A percentile compares a stretch with the other conserved stretches of the same genome.
Evolutionary conservation across 1,140 invertebrate species (phyloP).

Genomic region (Heterodera carotae): DNA sequence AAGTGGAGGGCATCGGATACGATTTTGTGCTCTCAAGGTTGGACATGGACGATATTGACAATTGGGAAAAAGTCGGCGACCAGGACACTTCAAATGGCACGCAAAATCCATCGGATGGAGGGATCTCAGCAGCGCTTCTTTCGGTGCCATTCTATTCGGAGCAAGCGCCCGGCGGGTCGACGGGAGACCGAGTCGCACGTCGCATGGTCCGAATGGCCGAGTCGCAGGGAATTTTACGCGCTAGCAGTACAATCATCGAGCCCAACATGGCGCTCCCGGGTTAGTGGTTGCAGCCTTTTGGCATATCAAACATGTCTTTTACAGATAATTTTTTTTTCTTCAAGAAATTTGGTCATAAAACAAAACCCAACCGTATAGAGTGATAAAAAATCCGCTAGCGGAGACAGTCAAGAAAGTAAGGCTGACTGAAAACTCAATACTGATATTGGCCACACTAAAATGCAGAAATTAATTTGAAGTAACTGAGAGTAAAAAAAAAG

Average conservation of each 20-base stretch:
- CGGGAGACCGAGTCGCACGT: constrained; percentile 91
- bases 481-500: no score
- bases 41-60: constrained; percentile 67
- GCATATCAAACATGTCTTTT: no score
- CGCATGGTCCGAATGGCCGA: constrained; percentile 95
- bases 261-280: no score
- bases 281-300: no score
- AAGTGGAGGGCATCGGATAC: constrained; percentile 83
- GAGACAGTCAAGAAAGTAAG: no score
- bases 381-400: no score
- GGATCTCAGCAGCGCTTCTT: constrained; percentile 78
- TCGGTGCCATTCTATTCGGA: constrained; percentile 76
- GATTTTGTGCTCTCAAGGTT: constrained; percentile 92
- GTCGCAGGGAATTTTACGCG: constrained; percentile 78
- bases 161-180: constrained; percentile 88
- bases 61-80: constrained; percentile 70
- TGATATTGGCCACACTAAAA: no score
- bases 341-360: no score
- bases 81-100: constrained; percentile 76
- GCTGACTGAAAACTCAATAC: no score
- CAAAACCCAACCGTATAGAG: no score
- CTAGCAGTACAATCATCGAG: constrained; percentile 88
- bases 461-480: no score
- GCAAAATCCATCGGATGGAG: constrained; percentile 84
- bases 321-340: no score